phyloP scores from a whole-genome alignment of 2,113 vertebrate genomes.

The Rhinolophus ferrumequinum region DNA sequence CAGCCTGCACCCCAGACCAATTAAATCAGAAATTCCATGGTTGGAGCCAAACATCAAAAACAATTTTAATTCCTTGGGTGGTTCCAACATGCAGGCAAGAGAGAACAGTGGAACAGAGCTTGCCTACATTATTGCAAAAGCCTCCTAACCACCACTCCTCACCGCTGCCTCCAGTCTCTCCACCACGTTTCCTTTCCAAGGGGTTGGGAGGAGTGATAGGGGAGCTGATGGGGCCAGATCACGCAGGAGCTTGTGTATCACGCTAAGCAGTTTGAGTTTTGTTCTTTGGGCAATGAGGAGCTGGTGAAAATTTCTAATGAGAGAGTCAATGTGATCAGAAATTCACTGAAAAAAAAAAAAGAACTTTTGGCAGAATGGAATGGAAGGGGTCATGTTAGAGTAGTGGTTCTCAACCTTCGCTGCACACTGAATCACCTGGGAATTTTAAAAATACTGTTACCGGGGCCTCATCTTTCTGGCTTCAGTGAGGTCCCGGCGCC shows the following conservation, averaged over 20 bases:
- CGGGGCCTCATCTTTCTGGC: not conserved
- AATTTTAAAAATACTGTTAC: not conserved
- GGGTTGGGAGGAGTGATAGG: rapidly evolving
- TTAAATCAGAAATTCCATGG: not conserved
- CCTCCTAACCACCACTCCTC: not conserved
- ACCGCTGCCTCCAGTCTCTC: not conserved
- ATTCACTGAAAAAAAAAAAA: not conserved
- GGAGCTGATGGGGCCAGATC: not conserved
- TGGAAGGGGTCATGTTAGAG: not conserved
- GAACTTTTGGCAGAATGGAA: conserved; percentile 15
- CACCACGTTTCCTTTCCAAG: not conserved
- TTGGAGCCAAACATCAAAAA: not conserved
- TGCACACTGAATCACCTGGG: not conserved
- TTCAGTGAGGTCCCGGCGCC: not conserved
- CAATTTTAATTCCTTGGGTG: not conserved
- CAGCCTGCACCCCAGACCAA: not conserved
- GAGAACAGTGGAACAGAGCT: not conserved
- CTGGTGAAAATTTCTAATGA: not conserved
- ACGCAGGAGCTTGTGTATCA: not conserved
- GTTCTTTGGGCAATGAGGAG: not conserved
- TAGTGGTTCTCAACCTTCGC: not conserved
- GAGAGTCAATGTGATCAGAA: not conserved
- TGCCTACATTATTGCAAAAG: not conserved
- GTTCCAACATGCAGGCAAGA: not conserved
- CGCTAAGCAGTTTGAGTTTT: not conserved